phyloP scores from a whole-genome alignment of 2,113 vertebrate species.

The Sciurus niger region DNA sequence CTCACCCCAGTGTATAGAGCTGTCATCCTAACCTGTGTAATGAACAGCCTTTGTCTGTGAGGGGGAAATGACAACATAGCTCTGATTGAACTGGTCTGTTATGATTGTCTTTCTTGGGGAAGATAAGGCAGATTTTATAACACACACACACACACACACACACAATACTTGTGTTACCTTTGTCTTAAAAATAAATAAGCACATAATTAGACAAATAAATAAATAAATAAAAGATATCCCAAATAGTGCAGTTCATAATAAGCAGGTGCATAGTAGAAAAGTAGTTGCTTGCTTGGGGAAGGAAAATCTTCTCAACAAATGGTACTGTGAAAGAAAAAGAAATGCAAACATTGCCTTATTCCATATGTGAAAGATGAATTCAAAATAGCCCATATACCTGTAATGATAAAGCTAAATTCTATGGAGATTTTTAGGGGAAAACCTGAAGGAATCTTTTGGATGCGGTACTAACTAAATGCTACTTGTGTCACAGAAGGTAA shows the following conservation, averaged over 20 bases:
- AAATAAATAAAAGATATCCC: background rate
- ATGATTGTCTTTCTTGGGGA: background rate
- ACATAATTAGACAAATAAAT: background rate
- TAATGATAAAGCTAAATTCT: background rate
- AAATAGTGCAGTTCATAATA: background rate
- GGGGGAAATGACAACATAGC: background rate
- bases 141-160: background rate
- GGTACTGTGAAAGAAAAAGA: background rate
- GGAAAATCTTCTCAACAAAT: background rate
- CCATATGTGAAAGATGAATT: background rate
- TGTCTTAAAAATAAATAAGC: background rate
- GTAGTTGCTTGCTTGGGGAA: background rate
- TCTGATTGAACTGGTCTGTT: background rate
- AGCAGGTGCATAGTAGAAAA: background rate
- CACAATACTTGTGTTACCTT: background rate
- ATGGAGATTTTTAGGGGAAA: background rate
- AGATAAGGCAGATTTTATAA: background rate
- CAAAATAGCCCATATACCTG: background rate
- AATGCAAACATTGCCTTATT: background rate
- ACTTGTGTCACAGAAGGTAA: background rate
- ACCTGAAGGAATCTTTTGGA: background rate
- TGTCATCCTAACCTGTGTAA: background rate
- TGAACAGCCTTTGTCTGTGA: conserved; percentile 28
- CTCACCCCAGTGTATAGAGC: background rate
- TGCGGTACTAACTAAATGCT: background rate